phyloP scores from a whole-genome alignment of 1,140 invertebrate genomes.

The Microplitis demolitor region DNA sequence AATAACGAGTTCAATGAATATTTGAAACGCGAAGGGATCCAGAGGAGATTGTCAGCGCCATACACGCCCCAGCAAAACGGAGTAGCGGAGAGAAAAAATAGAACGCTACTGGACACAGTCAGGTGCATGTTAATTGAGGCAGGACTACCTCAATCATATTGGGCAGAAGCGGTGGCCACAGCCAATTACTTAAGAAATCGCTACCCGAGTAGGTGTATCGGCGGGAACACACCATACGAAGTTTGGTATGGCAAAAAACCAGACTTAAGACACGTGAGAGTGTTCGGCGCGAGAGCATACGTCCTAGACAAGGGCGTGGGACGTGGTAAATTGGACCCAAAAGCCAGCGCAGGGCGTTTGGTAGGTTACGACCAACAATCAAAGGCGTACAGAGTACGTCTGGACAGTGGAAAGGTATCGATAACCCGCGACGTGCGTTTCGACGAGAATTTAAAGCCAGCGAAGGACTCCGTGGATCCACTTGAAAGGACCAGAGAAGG shows the following conservation, averaged over 20 bases:
- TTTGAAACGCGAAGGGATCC: slow-evolving; percentile 19
- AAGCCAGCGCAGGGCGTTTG: slow-evolving; percentile 36
- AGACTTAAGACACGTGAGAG: slow-evolving; percentile 37
- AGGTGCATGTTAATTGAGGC: slow-evolving; percentile 42
- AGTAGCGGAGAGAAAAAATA: slow-evolving; percentile 38
- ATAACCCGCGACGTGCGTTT: neutral
- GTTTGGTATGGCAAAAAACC: slow-evolving; percentile 45
- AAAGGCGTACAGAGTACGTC: slow-evolving; percentile 45
- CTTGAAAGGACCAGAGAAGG: too few relatives aligned
- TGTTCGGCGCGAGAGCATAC: slow-evolving; percentile 48
- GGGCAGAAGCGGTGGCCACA: slow-evolving; percentile 46
- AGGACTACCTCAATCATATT: slow-evolving; percentile 35
- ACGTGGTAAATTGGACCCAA: slow-evolving; percentile 41
- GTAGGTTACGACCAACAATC: slow-evolving; percentile 45
- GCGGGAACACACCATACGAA: slow-evolving; percentile 44
- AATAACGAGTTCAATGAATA: slow-evolving; percentile 31
- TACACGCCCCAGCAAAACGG: slow-evolving; percentile 46
- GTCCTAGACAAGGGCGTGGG: slow-evolving; percentile 38
- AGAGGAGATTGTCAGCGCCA: slow-evolving; percentile 36
- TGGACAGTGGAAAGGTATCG: neutral
- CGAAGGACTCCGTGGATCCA: too few relatives aligned
- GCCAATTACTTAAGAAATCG: slow-evolving; percentile 47
- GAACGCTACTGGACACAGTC: slow-evolving; percentile 11
- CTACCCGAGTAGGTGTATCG: slow-evolving; percentile 25
- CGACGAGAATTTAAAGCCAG: too few relatives aligned